These are phyloP conservation scores for Colossoma macropomum DNA, from an alignment of 2,113 vertebrate genomes.

Conservation along the genomic window DNA sequence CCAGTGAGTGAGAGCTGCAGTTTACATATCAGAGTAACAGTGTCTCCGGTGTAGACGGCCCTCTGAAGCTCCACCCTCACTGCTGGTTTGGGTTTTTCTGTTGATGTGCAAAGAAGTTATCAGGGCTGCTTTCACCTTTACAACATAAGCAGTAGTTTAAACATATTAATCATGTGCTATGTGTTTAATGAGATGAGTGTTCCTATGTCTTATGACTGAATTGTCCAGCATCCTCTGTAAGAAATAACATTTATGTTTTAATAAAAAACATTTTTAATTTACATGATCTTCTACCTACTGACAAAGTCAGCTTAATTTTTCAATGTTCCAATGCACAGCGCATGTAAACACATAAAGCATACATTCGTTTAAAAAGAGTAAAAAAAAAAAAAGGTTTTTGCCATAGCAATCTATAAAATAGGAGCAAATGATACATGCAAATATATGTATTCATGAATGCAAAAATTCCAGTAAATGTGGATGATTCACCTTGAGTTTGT, in stretches of 20 bases:
- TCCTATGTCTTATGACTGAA: too few relatives aligned
- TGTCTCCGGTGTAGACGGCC: conserved; percentile 35
- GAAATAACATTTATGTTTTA: too few relatives aligned
- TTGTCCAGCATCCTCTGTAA: too few relatives aligned
- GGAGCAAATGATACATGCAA: too few relatives aligned
- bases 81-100: conserved; percentile 1
- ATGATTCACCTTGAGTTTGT: background rate
- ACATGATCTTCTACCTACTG: too few relatives aligned
- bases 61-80: background rate
- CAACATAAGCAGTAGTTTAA: background rate
- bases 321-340: too few relatives aligned
- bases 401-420: background rate
- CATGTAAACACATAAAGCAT: too few relatives aligned
- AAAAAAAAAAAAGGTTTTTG: too few relatives aligned
- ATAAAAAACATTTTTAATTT: too few relatives aligned
- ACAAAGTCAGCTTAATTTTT: too few relatives aligned
- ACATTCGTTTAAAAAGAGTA: too few relatives aligned
- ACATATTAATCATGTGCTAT: background rate
- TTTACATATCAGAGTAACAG: conserved; percentile 61
- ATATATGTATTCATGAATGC: too few relatives aligned
- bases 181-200: background rate
- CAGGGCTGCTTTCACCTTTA: background rate
- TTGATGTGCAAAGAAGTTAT: background rate
- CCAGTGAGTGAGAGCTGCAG: conserved; percentile 8
- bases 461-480: background rate